Base-by-base conservation (phyloP, 2,797 vertebrate genomes). In the Hippocampus kuda region DNA sequence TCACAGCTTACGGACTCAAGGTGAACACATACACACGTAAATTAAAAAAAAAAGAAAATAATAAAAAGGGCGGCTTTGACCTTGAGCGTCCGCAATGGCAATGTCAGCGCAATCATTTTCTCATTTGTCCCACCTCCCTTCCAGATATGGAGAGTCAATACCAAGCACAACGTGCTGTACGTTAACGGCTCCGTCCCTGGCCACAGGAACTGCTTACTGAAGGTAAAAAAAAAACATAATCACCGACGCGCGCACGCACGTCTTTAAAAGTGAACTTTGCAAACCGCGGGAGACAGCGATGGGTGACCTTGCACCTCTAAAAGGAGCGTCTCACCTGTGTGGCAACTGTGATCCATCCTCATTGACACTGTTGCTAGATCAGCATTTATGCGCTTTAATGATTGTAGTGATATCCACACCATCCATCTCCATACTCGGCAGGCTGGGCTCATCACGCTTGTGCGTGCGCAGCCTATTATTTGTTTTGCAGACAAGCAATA, bases 131-230 rank as follows among this genome's bases (percentile, higher is more conserved):
- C n/a, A n/a, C 66, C 41, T n/a, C 53, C 3, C 44, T 57, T 48
- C 65, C 82, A 99, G 97, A 88, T 99, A 34, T 99, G 95, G 96
- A 92, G 95, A 83, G 87, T 99, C 83, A 98, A 95, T 83, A 97
- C 93, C 78, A 97, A 92, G 75, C 81, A 90, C 71, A 93, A 97
- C 69, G 86, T 98, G 65, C 91, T 99, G 79, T 99, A 96, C 30
- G 91, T 99, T 30, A 86, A 96, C 68, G 96, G 97, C 2, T 94
- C 93, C 22, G 91, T 98, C 54, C 97, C 96, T 3, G 97, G 96
- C 49, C 94, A 98, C 88, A 92, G 59, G 46, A 97, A 93, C 81
- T 97, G 96, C 84, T 84, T 98, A 75, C 90, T 98, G 71, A 98
- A 97, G 95, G 97, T 98, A 91, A 65, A 73, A 51, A 48, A 81